phyloP scores from a whole-genome alignment of 2,113 vertebrate species.

The Perccottus glenii region DNA sequence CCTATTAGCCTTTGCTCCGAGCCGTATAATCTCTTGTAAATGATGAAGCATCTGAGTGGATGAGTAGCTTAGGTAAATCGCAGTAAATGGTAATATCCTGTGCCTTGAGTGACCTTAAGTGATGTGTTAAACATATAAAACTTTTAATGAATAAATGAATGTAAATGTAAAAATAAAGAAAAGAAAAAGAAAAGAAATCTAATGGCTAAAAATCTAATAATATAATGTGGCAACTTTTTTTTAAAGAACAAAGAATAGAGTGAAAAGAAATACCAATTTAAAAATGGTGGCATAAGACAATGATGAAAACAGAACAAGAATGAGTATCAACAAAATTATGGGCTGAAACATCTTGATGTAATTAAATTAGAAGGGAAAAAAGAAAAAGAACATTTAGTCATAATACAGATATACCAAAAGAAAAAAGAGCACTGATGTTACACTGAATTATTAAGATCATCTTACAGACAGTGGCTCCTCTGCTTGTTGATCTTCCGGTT shows the following conservation, averaged over 20 bases:
- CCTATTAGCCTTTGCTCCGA: slow-evolving; percentile 22
- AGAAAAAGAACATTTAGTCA: slow-evolving; percentile 68
- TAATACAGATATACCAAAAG: slow-evolving; percentile 13
- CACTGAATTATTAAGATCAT: not conserved
- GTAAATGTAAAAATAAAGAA: slow-evolving; percentile 75
- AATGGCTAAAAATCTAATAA: no score
- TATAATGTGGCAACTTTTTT: slow-evolving; percentile 35
- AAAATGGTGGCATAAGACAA: slow-evolving; percentile 99
- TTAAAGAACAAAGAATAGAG: slow-evolving; percentile 99
- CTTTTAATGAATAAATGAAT: slow-evolving; percentile 83
- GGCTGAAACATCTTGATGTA: slow-evolving; percentile 98
- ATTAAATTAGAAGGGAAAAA: not conserved
- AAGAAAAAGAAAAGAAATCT: slow-evolving; percentile 29
- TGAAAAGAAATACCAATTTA: slow-evolving; percentile 97
- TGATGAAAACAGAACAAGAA: slow-evolving; percentile 99
- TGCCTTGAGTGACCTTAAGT: slow-evolving; percentile 87
- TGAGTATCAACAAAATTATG: slow-evolving; percentile 99
- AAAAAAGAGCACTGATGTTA: not conserved
- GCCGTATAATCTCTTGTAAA: slow-evolving; percentile 29
- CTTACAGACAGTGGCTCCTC: slow-evolving; percentile 99
- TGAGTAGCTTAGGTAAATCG: slow-evolving; percentile 78
- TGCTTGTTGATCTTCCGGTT: slow-evolving; percentile 86
- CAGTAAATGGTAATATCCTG: slow-evolving; percentile 84
- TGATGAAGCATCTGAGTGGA: slow-evolving; percentile 73
- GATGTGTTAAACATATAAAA: slow-evolving; percentile 83